A percentile compares a stretch with the other conserved stretches of the same genome.
Conservation (phyloP, 2,888 invertebrate species). For the Cryptops parisi region DNA sequence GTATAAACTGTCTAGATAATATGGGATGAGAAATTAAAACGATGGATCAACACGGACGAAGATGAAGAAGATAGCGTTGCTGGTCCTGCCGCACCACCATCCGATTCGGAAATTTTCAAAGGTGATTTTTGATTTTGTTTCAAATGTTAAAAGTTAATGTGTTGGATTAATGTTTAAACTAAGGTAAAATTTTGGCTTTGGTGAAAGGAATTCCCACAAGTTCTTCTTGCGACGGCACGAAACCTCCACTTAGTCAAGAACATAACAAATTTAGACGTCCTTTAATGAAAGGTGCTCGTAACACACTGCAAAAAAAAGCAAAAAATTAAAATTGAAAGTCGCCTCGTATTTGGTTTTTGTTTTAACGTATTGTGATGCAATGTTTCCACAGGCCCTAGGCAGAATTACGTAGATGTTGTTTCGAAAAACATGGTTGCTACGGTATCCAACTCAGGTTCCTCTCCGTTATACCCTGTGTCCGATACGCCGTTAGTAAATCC, state of each 20-base stretch:
- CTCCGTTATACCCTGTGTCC: neutral
- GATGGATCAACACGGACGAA: constrained; percentile 71
- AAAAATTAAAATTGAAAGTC: no score
- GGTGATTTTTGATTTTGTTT: neutral
- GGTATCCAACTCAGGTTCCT: no score
- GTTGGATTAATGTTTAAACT: neutral
- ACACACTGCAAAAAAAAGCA: no score
- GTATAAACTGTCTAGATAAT: no score
- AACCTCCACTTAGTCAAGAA: no score
- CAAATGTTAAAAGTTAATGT: no score
- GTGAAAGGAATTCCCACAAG: no score
- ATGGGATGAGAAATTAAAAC: constrained; percentile 75
- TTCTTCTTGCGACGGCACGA: no score
- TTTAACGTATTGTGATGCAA: no score
- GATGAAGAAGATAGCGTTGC: constrained; percentile 42
- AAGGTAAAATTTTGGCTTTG: neutral
- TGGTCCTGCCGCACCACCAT: constrained; percentile 51
- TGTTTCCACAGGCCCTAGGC: neutral
- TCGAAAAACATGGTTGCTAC: neutral
- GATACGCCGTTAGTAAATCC: neutral
- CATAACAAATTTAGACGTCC: no score
- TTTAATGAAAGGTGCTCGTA: no score
- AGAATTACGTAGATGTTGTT: constrained; percentile 1
- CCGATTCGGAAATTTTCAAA: constrained; percentile 40
- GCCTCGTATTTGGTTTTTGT: neutral